Base-by-base conservation (phyloP, 2,888 invertebrate species). In the Caprella mutica region DNA sequence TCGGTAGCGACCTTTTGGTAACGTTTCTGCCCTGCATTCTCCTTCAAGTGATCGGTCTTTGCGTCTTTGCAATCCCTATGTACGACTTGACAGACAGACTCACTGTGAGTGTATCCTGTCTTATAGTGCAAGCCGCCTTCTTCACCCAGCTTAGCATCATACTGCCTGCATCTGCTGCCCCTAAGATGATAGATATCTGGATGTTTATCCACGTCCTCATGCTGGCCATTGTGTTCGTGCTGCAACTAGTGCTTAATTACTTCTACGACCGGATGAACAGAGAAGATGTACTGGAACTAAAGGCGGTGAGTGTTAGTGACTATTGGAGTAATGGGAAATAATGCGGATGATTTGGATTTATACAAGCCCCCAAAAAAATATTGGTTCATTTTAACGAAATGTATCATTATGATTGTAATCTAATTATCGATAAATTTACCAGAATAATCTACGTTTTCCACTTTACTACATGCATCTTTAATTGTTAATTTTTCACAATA, bases 181-280 rank as follows among this genome's bases (percentile, higher is more conserved):
- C 58, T 19, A 58, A 58, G 51, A 42, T 58, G 51, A 52, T 58
- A 35, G 58, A 58, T 29, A 42, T 55, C 43, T 58, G 58, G 58
- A 58, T 58, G 58, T 55, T 58, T 23, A 42, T 53, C 9, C 52
- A 58, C 43, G 55, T 58, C 23, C 24, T 33, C 40, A 17, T 55
- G 30, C 23, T 58, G 21, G 23, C 51, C 5, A 24, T 58, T 1
- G 35, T 55, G 21, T 58, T 58, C 42, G 40, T 58, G 44, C 38
- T 51, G 21, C 43, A 54, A 26, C 53, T 58, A 5, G 54, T 44
- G 2, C 46, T 58, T 26, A 14, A 48, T n/a, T n/a, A n/a, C n/a
- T n/a, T n/a, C n/a, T n/a, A n/a, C n/a, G n/a, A n/a, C n/a, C n/a
- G n/a, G n/a, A n/a, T n/a, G n/a, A n/a, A n/a, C n/a, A n/a, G n/a